A percentile compares a stretch with the other conserved stretches of the same genome.
These are phyloP conservation scores for Tretioscincus oriximinensis DNA, from an alignment of 2,113 vertebrate species.

Conservation along the genomic window DNA sequence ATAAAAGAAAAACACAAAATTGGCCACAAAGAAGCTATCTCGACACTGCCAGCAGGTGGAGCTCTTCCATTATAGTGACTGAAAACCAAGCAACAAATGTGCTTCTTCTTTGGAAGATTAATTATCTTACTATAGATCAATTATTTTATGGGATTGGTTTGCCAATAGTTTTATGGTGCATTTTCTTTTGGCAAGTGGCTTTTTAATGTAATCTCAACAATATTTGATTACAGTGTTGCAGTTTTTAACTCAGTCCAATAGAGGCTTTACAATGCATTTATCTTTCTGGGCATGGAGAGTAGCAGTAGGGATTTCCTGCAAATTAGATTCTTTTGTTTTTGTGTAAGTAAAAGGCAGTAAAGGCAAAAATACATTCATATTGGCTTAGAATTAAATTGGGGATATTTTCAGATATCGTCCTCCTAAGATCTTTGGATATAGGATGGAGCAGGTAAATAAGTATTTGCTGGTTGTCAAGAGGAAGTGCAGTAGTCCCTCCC, in stretches of 20 bases:
- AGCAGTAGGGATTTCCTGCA: background rate
- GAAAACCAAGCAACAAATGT: background rate
- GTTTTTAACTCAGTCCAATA: conserved; percentile 8
- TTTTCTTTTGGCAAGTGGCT: background rate
- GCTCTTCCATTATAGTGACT: conserved; percentile 3
- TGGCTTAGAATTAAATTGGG: background rate
- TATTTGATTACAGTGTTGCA: background rate
- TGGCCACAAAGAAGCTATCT: background rate
- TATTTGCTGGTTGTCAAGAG: too few species aligned
- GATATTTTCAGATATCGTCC: background rate
- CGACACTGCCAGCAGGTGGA: conserved; percentile 17
- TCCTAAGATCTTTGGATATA: background rate
- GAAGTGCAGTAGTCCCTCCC: too few species aligned
- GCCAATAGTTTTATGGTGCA: background rate
- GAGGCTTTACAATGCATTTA: background rate
- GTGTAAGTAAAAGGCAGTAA: background rate
- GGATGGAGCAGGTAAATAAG: too few species aligned
- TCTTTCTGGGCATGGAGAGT: too few species aligned
- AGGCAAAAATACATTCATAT: too few species aligned
- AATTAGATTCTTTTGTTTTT: background rate
- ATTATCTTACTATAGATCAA: background rate
- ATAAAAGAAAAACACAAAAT: background rate
- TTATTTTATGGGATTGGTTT: conserved; percentile 10
- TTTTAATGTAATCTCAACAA: background rate
- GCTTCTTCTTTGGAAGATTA: background rate